Percentiles rank a stretch among this genome's conserved stretches.
Evolutionary conservation across 2,113 vertebrate species (phyloP).

Genomic region (Actenoides lindsayi): DNA sequence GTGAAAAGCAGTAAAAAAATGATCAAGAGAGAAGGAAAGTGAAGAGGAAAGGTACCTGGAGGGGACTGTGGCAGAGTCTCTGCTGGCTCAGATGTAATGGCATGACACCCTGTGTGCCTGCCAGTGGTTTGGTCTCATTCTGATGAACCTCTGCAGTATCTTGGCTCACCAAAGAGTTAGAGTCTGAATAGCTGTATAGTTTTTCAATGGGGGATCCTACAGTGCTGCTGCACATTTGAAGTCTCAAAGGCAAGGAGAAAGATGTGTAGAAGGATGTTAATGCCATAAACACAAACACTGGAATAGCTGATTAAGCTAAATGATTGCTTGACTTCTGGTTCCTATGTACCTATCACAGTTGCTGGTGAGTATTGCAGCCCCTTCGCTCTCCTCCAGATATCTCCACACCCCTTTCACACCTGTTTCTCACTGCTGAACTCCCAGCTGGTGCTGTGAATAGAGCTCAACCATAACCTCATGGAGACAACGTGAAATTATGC

Average conservation of each 20-base stretch:
- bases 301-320: not conserved
- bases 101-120: not conserved
- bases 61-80: not conserved
- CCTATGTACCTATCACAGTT: not conserved
- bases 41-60: not conserved
- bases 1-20: not conserved
- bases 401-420: not conserved
- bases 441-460: not conserved
- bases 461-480: accelerated
- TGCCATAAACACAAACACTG: not conserved
- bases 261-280: not conserved
- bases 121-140: accelerated
- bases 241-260: not conserved
- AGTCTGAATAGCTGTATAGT: not conserved
- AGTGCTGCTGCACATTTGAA: not conserved
- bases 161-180: not conserved
- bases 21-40: not conserved
- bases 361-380: accelerated
- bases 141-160: not conserved
- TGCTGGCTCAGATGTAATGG: not conserved
- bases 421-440: not conserved
- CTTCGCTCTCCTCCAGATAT: not conserved
- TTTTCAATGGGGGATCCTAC: not conserved
- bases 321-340: not conserved
- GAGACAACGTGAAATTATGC: not conserved